A percentile compares a stretch with the other conserved stretches of the same genome.
phyloP scores from a whole-genome alignment of 2,797 vertebrate species.

The Phataginus tetradactyla region DNA sequence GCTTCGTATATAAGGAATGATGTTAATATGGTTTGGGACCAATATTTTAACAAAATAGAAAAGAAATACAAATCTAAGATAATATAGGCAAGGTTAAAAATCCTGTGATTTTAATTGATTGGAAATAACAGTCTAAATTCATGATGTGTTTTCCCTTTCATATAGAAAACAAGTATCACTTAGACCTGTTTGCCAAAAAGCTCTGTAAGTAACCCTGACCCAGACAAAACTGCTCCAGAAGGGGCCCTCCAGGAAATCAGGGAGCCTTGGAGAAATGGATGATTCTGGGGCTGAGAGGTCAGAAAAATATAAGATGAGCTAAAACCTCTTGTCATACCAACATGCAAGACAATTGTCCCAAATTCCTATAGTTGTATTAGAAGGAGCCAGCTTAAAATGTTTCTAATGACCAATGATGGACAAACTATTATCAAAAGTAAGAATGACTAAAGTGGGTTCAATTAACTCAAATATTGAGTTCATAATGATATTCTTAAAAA shows the following conservation, averaged over 20 bases:
- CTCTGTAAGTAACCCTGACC: fast-evolving
- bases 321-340: background rate
- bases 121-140: background rate
- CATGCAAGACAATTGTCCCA: background rate
- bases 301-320: background rate
- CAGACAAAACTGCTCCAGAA: background rate
- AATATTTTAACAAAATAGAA: background rate
- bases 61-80: background rate
- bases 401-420: background rate
- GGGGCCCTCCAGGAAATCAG: background rate
- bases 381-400: background rate
- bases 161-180: background rate
- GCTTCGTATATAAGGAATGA: background rate
- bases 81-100: background rate
- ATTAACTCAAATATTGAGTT: background rate
- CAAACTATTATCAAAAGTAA: background rate
- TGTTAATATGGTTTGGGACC: background rate
- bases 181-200: background rate
- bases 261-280: background rate
- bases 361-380: background rate
- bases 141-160: background rate
- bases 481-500: background rate
- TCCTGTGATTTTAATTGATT: background rate
- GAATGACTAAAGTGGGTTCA: background rate
- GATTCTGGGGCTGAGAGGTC: background rate